Evolutionary conservation across 2,888 invertebrate genomes (phyloP).

Genomic region (Sesia apiformis): DNA sequence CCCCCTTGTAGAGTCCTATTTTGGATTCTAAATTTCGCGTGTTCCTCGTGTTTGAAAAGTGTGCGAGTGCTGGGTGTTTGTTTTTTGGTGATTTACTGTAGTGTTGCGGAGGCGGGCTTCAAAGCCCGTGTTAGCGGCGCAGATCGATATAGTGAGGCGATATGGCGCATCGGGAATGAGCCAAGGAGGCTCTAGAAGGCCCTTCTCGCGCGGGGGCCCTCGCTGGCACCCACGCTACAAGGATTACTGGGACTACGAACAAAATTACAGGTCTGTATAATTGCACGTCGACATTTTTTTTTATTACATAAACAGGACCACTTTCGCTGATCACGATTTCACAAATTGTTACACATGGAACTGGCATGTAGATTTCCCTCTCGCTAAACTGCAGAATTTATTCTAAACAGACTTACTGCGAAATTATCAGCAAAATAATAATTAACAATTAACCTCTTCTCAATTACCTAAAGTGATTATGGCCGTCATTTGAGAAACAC

Average conservation of each 20-base stretch:
- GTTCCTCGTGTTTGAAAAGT: conserved; percentile 23
- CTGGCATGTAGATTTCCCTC: too few relatives aligned
- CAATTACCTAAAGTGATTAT: too few relatives aligned
- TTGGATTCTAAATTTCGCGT: conserved; percentile 15
- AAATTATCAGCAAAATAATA: too few relatives aligned
- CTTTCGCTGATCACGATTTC: conserved; percentile 6
- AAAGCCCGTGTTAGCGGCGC: conserved; percentile 31
- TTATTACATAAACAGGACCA: background rate
- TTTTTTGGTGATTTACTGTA: conserved; percentile 17
- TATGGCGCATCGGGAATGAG: conserved; percentile 62
- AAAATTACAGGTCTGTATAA: conserved; percentile 52
- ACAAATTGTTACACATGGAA: background rate
- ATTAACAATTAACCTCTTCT: too few relatives aligned
- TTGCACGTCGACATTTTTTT: background rate
- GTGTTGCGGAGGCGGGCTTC: conserved; percentile 15
- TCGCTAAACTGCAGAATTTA: too few relatives aligned
- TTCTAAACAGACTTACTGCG: too few relatives aligned
- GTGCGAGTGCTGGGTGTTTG: conserved; percentile 38
- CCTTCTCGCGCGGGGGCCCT: conserved; percentile 64
- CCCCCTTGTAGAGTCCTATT: conserved; percentile 29
- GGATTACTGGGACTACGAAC: conserved; percentile 70
- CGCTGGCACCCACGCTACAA: conserved; percentile 70
- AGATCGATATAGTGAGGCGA: conserved; percentile 45
- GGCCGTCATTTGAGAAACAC: too few relatives aligned
- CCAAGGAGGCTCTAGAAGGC: conserved; percentile 63